These are phyloP conservation scores for Gymnopithys bicolor DNA, from an alignment of 2,797 vertebrate genomes.

Conservation along the genomic window DNA sequence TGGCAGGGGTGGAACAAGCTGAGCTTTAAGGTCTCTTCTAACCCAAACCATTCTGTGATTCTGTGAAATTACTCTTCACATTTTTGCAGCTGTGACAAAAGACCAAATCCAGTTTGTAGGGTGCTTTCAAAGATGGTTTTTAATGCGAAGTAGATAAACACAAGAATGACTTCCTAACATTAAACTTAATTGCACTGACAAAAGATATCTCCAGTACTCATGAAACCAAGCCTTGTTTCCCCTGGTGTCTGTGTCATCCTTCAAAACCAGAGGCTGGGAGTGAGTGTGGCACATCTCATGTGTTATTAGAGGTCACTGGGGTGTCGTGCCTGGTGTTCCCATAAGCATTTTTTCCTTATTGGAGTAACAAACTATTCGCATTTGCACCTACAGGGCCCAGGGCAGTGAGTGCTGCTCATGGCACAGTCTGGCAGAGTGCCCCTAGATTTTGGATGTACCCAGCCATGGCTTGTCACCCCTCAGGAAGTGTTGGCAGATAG, in stretches of 20 bases:
- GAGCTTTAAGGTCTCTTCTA: background rate
- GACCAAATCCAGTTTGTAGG: background rate
- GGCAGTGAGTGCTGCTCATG: background rate
- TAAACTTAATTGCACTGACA: background rate
- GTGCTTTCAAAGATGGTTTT: background rate
- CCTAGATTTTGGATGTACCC: background rate
- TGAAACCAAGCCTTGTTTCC: background rate
- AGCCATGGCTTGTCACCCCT: background rate
- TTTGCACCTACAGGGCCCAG: fast-evolving
- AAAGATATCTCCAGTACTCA: background rate
- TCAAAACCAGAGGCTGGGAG: background rate
- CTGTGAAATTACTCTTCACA: background rate
- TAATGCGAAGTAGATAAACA: background rate
- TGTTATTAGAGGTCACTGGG: background rate
- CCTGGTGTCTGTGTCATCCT: background rate
- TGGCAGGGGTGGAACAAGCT: background rate
- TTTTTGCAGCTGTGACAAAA: background rate
- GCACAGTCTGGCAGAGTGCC: background rate
- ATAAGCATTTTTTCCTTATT: background rate
- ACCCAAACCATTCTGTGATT: background rate
- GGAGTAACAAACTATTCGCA: background rate
- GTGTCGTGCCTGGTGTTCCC: background rate
- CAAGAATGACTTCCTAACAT: fast-evolving
- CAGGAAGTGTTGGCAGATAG: background rate
- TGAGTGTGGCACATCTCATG: background rate